Percentiles rank a stretch among this genome's conserved stretches.
Evolutionary conservation across 2,113 vertebrate species (phyloP).

Genomic region (Prolemur simus): DNA sequence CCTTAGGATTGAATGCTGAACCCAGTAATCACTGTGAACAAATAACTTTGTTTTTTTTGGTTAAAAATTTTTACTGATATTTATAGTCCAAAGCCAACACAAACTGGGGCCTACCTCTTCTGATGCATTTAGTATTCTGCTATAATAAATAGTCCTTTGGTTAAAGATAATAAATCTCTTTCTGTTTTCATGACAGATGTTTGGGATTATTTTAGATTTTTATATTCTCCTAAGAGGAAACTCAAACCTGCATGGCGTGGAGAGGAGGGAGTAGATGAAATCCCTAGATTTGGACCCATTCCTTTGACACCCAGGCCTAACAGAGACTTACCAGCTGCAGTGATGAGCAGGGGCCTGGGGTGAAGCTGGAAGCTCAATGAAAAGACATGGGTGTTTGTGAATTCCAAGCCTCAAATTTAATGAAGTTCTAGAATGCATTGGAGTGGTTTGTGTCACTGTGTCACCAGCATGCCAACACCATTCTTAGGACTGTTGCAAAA

Average conservation of each 20-base stretch:
- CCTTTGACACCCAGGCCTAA: not conserved
- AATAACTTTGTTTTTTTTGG: not conserved
- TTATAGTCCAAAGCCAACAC: not conserved
- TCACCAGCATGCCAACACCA: not conserved
- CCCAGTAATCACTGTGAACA: not conserved
- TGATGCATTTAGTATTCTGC: not conserved
- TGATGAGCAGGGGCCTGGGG: not conserved
- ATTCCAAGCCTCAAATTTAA: not conserved
- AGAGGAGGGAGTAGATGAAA: not conserved
- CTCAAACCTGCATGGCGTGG: not conserved
- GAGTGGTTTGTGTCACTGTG: not conserved
- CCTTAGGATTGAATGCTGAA: not conserved
- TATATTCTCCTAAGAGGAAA: not conserved
- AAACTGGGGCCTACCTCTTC: not conserved
- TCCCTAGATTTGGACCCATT: not conserved
- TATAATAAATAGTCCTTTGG: slow-evolving; percentile 14
- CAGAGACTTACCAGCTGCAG: not conserved
- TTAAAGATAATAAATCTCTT: slow-evolving; percentile 40
- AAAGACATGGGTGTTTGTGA: not conserved
- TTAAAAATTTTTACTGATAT: not conserved
- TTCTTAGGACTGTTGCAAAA: not conserved
- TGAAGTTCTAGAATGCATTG: not conserved
- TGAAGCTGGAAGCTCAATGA: not conserved
- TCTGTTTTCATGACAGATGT: not conserved
- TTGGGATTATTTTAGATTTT: slow-evolving; percentile 47